Conservation (phyloP, 1,140 invertebrate genomes). For the Ceratina japonica region DNA sequence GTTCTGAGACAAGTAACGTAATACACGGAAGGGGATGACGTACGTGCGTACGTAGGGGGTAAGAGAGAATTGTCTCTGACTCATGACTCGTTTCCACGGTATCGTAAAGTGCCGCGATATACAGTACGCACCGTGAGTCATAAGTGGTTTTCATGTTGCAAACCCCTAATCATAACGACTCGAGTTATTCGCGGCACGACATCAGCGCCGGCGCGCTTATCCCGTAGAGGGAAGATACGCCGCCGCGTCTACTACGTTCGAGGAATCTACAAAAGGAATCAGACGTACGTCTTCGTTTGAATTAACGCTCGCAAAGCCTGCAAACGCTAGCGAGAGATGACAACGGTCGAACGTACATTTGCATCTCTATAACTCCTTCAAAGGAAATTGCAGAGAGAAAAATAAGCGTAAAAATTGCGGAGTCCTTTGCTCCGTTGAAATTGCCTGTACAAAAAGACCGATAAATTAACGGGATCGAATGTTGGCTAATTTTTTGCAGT, state of each 20-base stretch:
- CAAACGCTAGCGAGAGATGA: no score
- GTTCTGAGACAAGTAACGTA: neutral
- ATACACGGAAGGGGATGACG: neutral
- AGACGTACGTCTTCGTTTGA: neutral
- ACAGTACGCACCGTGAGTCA: neutral
- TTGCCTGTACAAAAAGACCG: no score
- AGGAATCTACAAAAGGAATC: neutral
- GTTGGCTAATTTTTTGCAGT: no score
- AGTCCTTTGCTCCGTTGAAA: no score
- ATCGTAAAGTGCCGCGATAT: neutral
- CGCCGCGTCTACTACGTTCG: neutral
- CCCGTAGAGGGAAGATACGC: neutral
- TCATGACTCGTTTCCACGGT: slow-evolving; percentile 1
- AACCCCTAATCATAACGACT: slow-evolving; percentile 8
- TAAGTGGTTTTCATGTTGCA: neutral
- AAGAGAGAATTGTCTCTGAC: slow-evolving; percentile 17
- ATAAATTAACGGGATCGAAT: no score
- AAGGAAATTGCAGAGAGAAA: no score
- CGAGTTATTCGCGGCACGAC: neutral
- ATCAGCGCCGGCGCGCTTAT: neutral
- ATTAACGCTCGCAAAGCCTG: no score
- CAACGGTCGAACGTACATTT: no score
- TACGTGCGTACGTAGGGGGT: neutral
- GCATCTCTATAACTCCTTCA: no score
- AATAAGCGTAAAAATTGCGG: no score